Percentiles rank a stretch among this genome's conserved stretches.
Evolutionary conservation across 2,797 vertebrate species (phyloP).

Genomic region (Tangara arthus): DNA sequence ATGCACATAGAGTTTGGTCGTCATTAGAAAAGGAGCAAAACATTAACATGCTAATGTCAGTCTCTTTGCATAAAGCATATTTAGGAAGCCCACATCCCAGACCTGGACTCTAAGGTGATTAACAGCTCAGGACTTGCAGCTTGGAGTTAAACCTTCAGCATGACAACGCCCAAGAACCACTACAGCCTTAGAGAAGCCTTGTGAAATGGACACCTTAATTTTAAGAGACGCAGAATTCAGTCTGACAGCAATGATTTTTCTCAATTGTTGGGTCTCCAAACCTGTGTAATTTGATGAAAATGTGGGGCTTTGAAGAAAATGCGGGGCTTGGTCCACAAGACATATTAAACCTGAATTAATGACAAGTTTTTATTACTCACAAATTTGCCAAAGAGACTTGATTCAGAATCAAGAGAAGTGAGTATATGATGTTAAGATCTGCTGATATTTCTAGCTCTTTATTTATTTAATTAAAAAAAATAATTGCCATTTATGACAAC

Average conservation of each 20-base stretch:
- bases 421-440: not conserved
- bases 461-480: too few species aligned
- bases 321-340: not conserved
- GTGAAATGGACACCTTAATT: not conserved
- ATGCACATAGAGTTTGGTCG: not conserved
- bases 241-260: not conserved
- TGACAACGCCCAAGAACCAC: not conserved
- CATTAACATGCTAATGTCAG: not conserved
- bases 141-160: not conserved
- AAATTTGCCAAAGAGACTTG: not conserved
- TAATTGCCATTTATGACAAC: not conserved
- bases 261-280: not conserved
- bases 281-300: not conserved
- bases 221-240: not conserved
- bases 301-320: not conserved
- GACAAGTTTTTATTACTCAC: not conserved
- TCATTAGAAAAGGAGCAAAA: not conserved
- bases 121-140: fast-evolving
- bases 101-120: not conserved
- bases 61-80: not conserved
- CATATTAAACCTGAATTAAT: not conserved
- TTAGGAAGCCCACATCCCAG: not conserved
- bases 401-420: not conserved
- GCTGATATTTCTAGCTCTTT: not conserved
- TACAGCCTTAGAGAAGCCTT: not conserved